These are phyloP conservation scores for Rhinichthys osculus DNA, from an alignment of 2,797 vertebrate genomes.

Conservation along the genomic window DNA sequence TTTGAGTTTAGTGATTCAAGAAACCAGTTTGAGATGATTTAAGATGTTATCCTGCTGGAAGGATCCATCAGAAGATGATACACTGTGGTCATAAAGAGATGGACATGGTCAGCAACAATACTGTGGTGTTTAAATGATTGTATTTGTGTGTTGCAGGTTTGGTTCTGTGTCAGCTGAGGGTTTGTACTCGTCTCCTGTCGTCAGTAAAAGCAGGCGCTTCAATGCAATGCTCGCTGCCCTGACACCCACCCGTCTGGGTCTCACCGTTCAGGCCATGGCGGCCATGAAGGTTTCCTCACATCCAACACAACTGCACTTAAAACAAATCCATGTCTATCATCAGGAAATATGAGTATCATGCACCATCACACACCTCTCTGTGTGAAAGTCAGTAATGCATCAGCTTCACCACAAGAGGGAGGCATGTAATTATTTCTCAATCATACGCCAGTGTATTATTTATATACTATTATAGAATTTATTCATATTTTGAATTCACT, in stretches of 20 bases:
- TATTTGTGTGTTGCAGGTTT: constrained; percentile 65
- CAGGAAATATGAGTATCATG: background rate
- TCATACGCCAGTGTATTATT: background rate
- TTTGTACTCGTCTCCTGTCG: constrained; percentile 66
- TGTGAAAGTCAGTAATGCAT: background rate
- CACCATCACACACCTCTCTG: background rate
- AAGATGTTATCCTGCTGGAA: too few relatives aligned
- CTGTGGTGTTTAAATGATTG: too few relatives aligned
- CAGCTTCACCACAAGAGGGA: constrained; percentile 34
- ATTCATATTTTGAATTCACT: background rate
- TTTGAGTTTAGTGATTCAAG: too few relatives aligned
- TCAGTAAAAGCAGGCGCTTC: constrained; percentile 66
- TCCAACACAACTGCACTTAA: background rate
- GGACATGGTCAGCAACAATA: too few relatives aligned
- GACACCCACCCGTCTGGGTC: constrained; percentile 66
- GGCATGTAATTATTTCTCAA: constrained; percentile 10
- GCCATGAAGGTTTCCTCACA: constrained; percentile 69
- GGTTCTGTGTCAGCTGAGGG: constrained; percentile 67
- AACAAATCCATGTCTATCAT: background rate
- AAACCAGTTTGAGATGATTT: too few relatives aligned
- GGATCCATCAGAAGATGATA: too few relatives aligned
- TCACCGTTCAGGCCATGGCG: constrained; percentile 70
- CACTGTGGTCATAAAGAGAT: too few relatives aligned
- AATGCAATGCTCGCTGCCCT: constrained; percentile 68
- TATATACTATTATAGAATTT: background rate